Evolutionary conservation across 2,797 vertebrate genomes (phyloP), one percentile per base, ranked within the genome.

Genomic region (Spheniscus humboldti): DNA sequence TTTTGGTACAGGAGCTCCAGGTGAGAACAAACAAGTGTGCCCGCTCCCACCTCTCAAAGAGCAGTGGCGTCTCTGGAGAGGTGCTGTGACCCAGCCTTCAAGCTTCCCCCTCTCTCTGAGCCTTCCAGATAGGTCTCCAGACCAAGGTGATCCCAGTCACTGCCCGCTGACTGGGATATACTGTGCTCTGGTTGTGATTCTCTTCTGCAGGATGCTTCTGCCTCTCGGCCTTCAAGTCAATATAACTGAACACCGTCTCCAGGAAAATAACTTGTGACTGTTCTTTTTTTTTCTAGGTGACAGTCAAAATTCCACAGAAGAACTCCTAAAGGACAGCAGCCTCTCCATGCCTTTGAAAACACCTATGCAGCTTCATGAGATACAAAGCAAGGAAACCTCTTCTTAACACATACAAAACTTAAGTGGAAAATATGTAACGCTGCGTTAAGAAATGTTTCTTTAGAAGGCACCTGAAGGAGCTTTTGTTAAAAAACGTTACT

Each of bases 221-320:
- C 73, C 48, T 74, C 35, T 55, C 3, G 2, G 47, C 55, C 28
- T 35, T 39, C 28, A 33, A 12, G 22, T 18, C 17, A 67, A 27
- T 28, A 15, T 6, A 63, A 12, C 50, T 60, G 39, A 67, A 39
- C 27, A 2, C 8, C 9, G 1, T 28, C 35, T 71, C 23, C 56
- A 81, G 27, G 25, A 57, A 28, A 45, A 2, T 15, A 60, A 73
- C 13, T 30, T 13, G 3, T n/a, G 18, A n/a, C 30, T 41, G 30
- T 13, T 68, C 2, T 41, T 41, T 22, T 88, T 88, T 94, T 94
- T 53, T 52, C 59, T 90, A 99, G 99, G 99, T 99, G 94, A 99
- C 98, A 4, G 96, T 99, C 84, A 99, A 99, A 97, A 98, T 99
- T 23, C 99, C 98, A 6, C 99, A 99, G 98, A 99, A 99, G 96